Base-by-base conservation (phyloP, 2,888 invertebrate genomes). In the Desoria tigrina region DNA sequence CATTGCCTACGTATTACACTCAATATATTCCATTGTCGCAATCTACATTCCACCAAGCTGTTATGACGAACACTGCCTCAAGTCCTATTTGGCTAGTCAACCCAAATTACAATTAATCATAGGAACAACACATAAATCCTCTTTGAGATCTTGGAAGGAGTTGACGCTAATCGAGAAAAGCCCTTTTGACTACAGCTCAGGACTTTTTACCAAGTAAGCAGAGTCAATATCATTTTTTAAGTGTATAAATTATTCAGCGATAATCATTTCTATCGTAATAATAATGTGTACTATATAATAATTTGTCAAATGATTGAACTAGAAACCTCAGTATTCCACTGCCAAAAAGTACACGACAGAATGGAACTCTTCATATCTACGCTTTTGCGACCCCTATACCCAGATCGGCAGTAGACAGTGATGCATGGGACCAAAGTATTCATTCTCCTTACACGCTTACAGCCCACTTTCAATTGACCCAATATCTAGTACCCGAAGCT, bases 311-410 rank as follows among this genome's bases (percentile, higher is more conserved):
- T 69, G 26, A 76, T 81, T 81, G 50, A 79, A 92, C n/a, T n/a
- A n/a, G 92, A 77, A 84, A 85, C 56, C 78, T 92, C 27, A 83
- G 82, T 60, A 79, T 95, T 60, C 84, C 86, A 71, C 82, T 95
- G 71, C 91, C 94, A 2, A 80, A 82, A 24, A 86, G 86, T 79
- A 91, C 90, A 0, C 84, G 90, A 16, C 86, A 87, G 64, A 96
- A 96, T 84, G 96, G 95, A 1, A 89, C 90, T 6, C 79, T 96
- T 53, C 89, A 84, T 78, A 84, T 94, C 78, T 91, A 93, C 80
- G 85, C 89, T 1, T 84, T 88, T 55, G 78, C 90, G 39, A 84
- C 87, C 21, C 85, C 82, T 3, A 60, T 62, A 53, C 70, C 69
- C 11, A 65, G 53, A 53, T 49, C 58, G 24, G 3, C 18, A 9